Evolutionary conservation across 2,113 vertebrate genomes (phyloP).

Genomic region (Myrmecophaga tridactyla): DNA sequence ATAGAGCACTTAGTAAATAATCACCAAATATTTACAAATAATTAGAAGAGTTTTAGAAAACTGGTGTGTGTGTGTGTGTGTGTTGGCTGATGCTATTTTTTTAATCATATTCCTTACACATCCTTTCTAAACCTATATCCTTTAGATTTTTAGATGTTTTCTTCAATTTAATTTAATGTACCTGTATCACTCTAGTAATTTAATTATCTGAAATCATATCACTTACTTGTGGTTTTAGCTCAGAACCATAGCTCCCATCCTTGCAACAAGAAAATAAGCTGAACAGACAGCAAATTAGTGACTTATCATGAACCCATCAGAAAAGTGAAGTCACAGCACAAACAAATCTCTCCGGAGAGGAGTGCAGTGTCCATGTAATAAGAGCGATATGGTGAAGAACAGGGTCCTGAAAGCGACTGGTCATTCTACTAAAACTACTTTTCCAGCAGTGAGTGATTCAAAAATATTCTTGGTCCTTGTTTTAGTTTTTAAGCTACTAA

Average conservation of each 20-base stretch:
- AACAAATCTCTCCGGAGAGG: not conserved
- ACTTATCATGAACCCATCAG: not conserved
- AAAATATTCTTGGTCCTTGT: not conserved
- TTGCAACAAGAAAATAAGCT: not conserved
- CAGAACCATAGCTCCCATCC: not conserved
- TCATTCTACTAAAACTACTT: not conserved
- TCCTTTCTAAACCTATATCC: not conserved
- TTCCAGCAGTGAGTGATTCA: not conserved
- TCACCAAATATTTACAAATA: not conserved
- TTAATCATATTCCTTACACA: not conserved
- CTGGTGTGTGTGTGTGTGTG: not conserved
- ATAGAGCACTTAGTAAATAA: not conserved
- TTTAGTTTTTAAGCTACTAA: too few species aligned
- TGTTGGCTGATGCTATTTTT: not conserved
- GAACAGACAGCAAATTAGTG: not conserved
- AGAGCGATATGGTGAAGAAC: not conserved
- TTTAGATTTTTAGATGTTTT: not conserved
- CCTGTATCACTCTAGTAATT: not conserved
- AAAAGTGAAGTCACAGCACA: not conserved
- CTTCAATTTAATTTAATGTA: not conserved
- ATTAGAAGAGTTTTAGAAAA: conserved; percentile 22
- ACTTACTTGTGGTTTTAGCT: not conserved
- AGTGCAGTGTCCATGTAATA: not conserved
- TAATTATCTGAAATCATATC: not conserved
- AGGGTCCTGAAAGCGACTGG: not conserved